These are phyloP conservation scores for Tinea semifulvella DNA, from an alignment of 2,888 invertebrate species.

Conservation along the genomic window DNA sequence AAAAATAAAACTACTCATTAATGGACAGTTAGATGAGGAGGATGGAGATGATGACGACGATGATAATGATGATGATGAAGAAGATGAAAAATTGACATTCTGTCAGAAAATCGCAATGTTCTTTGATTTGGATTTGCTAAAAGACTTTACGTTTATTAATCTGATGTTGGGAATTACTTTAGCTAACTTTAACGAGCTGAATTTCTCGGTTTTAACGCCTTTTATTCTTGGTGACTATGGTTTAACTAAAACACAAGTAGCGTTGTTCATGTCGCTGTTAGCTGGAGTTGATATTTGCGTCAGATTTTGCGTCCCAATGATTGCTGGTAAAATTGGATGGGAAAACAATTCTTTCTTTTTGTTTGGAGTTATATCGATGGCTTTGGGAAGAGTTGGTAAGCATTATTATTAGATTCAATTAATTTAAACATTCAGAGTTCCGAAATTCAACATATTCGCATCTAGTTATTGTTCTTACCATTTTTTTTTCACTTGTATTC, in stretches of 20 bases:
- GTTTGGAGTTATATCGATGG: conserved; percentile 73
- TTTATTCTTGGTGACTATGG: conserved; percentile 76
- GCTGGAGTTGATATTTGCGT: conserved; percentile 72
- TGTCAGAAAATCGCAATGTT: conserved; percentile 69
- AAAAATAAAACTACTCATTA: conserved; percentile 41
- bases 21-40: conserved; percentile 24
- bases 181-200: conserved; percentile 76
- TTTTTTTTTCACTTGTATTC: no score
- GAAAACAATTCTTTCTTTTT: conserved; percentile 76
- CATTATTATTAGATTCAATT: no score
- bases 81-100: conserved; percentile 41
- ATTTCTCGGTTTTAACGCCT: conserved; percentile 77
- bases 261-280: conserved; percentile 74
- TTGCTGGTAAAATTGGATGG: conserved; percentile 75
- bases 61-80: conserved; percentile 27
- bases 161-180: conserved; percentile 76
- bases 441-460: no score
- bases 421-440: no score
- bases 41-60: conserved; percentile 33
- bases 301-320: conserved; percentile 72
- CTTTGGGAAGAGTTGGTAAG: conserved; percentile 71
- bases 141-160: conserved; percentile 74
- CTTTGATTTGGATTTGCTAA: conserved; percentile 75
- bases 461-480: no score
- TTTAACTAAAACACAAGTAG: conserved; percentile 67